Evolutionary conservation across 2,113 vertebrate species (phyloP), one percentile per base, ranked within the genome.

Genomic region (Actenoides hombroni): DNA sequence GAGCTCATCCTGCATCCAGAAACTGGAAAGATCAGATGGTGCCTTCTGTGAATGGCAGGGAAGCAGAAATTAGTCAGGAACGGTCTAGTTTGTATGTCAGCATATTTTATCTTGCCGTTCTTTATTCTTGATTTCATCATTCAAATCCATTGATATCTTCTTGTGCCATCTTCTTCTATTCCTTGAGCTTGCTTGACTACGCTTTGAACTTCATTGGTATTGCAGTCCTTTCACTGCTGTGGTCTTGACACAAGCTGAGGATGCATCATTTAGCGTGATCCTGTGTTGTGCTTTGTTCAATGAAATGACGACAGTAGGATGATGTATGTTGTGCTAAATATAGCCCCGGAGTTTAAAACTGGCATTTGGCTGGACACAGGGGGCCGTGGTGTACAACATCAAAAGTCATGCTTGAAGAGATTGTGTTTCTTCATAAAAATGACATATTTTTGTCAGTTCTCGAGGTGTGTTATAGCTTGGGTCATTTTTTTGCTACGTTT

Each of bases 281-380:
- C 65, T 37, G 33, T 35, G 83, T 86, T 93, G 51, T 91, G 70
- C 83, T 95, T 94, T 94, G 94, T 95, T 92, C 86, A 16, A 5
- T 54, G 92, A 74, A 54, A 59, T 96, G 96, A 96, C 81, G 94
- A 71, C 94, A 95, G 92, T 9, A 15, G 83, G 91, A 87, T 94
- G 96, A 97, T 94, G 91, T 96, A 94, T 83, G 77, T 81, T 61
- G 77, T 86, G 78, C 94, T 96, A 96, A 96, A 96, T 91, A 87
- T 95, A 96, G 86, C 96, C 83, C 85, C 54, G 7, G 86, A 69
- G 70, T 94, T 96, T 94, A 93, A 95, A 97, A 95, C 94, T 89
- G 96, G 96, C 96, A 96, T 91, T 94, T 94, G 96, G 86, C 88
- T 94, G 95, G 95, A 87, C 95, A 94, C 94, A 94, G 79, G 91